These are phyloP conservation scores for Channa maculata DNA, from an alignment of 2,113 vertebrate genomes.

Conservation along the genomic window DNA sequence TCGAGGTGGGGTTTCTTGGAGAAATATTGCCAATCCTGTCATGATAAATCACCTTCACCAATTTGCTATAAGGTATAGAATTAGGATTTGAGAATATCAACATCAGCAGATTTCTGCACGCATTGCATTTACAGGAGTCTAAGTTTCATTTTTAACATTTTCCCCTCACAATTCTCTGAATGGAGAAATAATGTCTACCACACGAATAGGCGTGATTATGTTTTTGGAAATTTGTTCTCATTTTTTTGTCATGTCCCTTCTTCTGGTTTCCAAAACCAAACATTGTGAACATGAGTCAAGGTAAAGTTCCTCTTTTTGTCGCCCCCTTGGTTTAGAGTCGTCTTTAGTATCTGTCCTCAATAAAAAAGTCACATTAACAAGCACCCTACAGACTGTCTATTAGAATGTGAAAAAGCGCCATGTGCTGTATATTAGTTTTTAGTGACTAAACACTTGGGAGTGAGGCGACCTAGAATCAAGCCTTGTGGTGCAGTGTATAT, in stretches of 20 bases:
- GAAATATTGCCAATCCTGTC: conserved; percentile 71
- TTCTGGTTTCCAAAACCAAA: background rate
- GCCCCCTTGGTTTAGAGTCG: conserved; percentile 33
- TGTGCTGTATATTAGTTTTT: conserved; percentile 81
- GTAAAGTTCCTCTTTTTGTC: conserved; percentile 62
- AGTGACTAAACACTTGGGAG: conserved; percentile 84
- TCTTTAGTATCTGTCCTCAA: conserved; percentile 67
- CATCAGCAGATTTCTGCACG: conserved; percentile 57
- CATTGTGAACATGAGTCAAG: conserved; percentile 38
- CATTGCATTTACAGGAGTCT: conserved; percentile 9
- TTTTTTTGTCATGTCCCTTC: background rate
- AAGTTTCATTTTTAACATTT: conserved; percentile 49
- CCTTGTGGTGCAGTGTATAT: conserved; percentile 80
- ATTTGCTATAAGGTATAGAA: conserved; percentile 66
- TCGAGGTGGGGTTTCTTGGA: conserved; percentile 68
- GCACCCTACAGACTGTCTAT: conserved; percentile 75
- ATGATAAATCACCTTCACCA: conserved; percentile 76
- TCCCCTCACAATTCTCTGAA: conserved; percentile 55
- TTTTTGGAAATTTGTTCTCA: conserved; percentile 49
- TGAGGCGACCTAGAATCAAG: conserved; percentile 84
- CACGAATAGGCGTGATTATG: background rate
- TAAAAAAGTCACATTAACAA: conserved; percentile 71
- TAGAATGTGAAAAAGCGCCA: conserved; percentile 79
- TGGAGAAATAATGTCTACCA: conserved; percentile 23
- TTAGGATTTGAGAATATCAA: conserved; percentile 57